phyloP scores from a whole-genome alignment of 2,797 vertebrate species.

The Buphagus erythrorhynchus region DNA sequence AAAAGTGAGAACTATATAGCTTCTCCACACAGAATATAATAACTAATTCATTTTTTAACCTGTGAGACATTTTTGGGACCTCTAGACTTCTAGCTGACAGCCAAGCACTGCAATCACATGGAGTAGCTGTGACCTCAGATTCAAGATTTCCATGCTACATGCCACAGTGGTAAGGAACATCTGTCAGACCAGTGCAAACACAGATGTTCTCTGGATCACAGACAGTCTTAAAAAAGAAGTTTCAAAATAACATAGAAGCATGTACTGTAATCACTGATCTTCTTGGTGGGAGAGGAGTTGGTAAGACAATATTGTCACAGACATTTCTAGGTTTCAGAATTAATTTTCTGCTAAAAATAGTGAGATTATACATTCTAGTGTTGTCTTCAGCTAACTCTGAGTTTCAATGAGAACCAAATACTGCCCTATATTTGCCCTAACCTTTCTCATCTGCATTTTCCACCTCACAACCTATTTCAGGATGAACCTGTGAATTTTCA shows the following conservation, averaged over 20 bases:
- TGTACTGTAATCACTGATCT: neutral
- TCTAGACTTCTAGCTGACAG: neutral
- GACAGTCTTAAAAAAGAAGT: neutral
- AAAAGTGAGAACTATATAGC: neutral
- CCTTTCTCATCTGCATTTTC: neutral
- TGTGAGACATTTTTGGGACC: neutral
- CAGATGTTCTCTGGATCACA: neutral
- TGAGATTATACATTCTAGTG: neutral
- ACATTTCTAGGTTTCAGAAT: neutral
- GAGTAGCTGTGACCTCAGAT: neutral
- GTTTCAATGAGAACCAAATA: neutral
- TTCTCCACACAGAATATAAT: neutral
- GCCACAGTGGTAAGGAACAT: neutral
- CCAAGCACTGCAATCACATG: neutral
- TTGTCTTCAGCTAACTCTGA: neutral
- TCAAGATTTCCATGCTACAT: accelerated
- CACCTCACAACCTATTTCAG: neutral
- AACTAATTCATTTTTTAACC: neutral
- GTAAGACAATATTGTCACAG: neutral
- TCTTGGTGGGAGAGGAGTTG: neutral
- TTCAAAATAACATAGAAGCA: neutral
- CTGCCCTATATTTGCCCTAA: neutral
- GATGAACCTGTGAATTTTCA: neutral
- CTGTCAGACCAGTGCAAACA: neutral
- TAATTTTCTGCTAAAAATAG: neutral